A percentile compares a stretch with the other conserved stretches of the same genome.
Conservation (phyloP, 1,140 invertebrate species). For the Liolophura sinensis region DNA sequence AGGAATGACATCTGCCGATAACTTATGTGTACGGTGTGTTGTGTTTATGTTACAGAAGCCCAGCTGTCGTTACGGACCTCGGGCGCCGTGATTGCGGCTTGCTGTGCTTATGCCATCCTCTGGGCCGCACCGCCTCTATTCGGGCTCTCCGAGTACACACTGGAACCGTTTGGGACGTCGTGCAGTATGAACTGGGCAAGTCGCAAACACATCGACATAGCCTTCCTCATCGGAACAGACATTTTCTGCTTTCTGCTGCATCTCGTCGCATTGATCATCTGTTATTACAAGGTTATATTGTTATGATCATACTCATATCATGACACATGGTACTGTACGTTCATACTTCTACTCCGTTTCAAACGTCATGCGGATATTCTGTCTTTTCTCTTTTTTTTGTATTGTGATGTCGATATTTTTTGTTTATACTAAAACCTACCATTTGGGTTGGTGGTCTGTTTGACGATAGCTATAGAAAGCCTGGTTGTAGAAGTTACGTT, state of each 20-base stretch:
- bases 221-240: slow-evolving; percentile 18
- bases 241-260: slow-evolving; percentile 22
- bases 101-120: slow-evolving; percentile 20
- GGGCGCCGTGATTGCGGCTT: background rate
- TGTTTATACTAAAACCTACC: too few species aligned
- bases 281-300: slow-evolving; percentile 16
- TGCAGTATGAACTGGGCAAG: slow-evolving; percentile 49
- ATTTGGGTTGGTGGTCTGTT: too few species aligned
- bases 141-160: slow-evolving; percentile 36
- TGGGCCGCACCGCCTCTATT: slow-evolving; percentile 32
- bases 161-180: slow-evolving; percentile 47
- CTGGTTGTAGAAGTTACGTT: too few species aligned
- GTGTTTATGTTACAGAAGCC: slow-evolving; percentile 15
- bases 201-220: background rate
- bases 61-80: slow-evolving; percentile 8
- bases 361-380: too few species aligned
- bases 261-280: slow-evolving; percentile 16
- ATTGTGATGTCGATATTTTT: too few species aligned
- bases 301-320: too few species aligned
- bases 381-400: too few species aligned
- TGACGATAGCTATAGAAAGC: too few species aligned
- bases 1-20: background rate
- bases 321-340: too few species aligned
- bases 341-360: too few species aligned
- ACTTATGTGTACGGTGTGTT: background rate